These are phyloP conservation scores for Dromaius novaehollandiae DNA, from an alignment of 2,113 vertebrate genomes.

Conservation along the genomic window DNA sequence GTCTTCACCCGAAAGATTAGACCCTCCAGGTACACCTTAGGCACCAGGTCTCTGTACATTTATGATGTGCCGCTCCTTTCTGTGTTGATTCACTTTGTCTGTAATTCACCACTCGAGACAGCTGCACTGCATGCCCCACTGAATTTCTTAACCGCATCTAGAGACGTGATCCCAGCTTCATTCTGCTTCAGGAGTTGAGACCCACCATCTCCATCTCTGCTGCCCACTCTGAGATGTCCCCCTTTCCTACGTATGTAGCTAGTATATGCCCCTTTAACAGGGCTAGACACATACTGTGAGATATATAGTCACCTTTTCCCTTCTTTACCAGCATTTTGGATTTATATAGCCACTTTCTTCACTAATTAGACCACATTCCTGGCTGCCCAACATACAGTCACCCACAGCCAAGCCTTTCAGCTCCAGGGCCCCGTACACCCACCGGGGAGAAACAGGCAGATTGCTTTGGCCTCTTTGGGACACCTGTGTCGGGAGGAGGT, in stretches of 20 bases:
- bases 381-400: neutral
- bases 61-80: neutral
- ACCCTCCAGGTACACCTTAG: neutral
- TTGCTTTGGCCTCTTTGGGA: neutral
- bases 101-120: neutral
- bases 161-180: neutral
- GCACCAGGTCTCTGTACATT: neutral
- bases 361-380: neutral
- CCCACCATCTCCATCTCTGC: neutral
- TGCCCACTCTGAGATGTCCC: neutral
- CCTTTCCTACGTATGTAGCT: neutral
- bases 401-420: neutral
- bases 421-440: neutral
- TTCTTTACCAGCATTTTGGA: neutral
- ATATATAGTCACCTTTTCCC: neutral
- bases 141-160: neutral
- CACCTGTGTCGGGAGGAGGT: neutral
- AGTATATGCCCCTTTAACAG: neutral
- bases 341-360: neutral
- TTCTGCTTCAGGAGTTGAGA: neutral
- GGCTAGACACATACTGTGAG: neutral
- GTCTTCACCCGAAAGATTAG: neutral
- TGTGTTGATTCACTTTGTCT: neutral
- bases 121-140: fast-evolving
- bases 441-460: neutral